Conservation (phyloP, 1,140 invertebrate genomes). For the Tenebrio molitor region DNA sequence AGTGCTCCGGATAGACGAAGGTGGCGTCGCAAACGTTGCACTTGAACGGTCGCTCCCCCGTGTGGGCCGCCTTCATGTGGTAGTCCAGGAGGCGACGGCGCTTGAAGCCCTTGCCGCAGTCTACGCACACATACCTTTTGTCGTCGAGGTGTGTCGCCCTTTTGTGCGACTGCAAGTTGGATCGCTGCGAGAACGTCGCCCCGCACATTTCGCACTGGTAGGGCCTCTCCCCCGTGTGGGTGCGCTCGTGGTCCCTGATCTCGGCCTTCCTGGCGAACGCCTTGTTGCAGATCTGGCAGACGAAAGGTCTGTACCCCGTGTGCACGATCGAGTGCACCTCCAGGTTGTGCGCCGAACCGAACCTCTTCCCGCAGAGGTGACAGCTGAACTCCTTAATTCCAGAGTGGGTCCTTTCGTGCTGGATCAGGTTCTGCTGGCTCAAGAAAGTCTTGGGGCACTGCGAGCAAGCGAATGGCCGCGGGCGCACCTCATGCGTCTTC, state of each 20-base stretch:
- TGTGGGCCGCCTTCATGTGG: constrained; percentile 86
- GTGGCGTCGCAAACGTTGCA: constrained; percentile 81
- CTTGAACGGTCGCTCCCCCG: constrained; percentile 81
- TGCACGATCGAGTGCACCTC: constrained; percentile 78
- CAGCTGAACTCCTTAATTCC: constrained; percentile 80
- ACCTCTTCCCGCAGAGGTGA: constrained; percentile 81
- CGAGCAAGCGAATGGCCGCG: constrained; percentile 77
- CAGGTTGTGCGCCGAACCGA: constrained; percentile 81
- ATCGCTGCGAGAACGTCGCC: constrained; percentile 81
- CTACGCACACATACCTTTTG: constrained; percentile 78
- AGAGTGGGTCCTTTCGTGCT: constrained; percentile 80
- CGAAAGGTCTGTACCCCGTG: constrained; percentile 78
- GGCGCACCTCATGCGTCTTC: constrained; percentile 79
- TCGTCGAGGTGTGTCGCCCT: constrained; percentile 84
- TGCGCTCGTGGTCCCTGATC: constrained; percentile 83
- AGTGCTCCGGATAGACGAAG: constrained; percentile 88
- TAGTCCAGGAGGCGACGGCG: constrained; percentile 80
- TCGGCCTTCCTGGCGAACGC: constrained; percentile 82
- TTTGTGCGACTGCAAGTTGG: constrained; percentile 85
- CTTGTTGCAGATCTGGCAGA: constrained; percentile 80
- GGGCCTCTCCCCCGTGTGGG: constrained; percentile 86
- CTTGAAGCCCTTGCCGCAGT: constrained; percentile 83
- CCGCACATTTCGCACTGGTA: constrained; percentile 87
- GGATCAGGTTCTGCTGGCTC: constrained; percentile 79
- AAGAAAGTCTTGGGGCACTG: constrained; percentile 82